phyloP scores from a whole-genome alignment of 2,113 vertebrate species.

The Jaculus jaculus region DNA sequence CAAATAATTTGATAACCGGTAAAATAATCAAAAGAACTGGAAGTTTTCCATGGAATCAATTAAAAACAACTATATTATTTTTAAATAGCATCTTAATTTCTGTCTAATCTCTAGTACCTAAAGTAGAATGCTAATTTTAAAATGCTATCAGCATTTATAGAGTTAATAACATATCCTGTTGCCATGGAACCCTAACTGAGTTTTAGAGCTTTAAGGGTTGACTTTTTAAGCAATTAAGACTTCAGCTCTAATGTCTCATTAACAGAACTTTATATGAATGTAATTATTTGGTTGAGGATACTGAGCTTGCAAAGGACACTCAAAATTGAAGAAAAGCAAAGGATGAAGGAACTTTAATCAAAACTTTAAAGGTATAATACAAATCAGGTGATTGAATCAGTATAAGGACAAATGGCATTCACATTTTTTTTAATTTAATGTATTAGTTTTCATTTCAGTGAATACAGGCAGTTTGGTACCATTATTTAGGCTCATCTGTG shows the following conservation, averaged over 20 bases:
- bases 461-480: too few relatives aligned
- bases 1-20: conserved; percentile 60
- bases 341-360: conserved; percentile 62
- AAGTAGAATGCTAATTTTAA: conserved; percentile 56
- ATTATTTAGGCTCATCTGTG: too few relatives aligned
- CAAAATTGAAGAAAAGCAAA: conserved; percentile 66
- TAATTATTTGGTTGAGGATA: conserved; percentile 77
- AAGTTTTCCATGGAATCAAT: conserved; percentile 58
- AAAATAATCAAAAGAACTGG: conserved; percentile 57
- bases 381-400: conserved; percentile 60
- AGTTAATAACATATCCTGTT: conserved; percentile 74
- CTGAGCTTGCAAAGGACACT: conserved; percentile 69
- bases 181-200: conserved; percentile 60
- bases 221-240: conserved; percentile 68
- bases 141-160: conserved; percentile 69
- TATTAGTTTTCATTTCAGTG: too few relatives aligned
- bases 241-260: conserved; percentile 74
- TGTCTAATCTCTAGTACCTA: conserved; percentile 40
- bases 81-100: conserved; percentile 53
- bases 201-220: conserved; percentile 58
- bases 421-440: too few relatives aligned
- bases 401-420: conserved; percentile 45
- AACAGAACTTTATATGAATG: conserved; percentile 73
- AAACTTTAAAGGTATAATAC: conserved; percentile 50
- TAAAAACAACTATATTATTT: conserved; percentile 56